These are phyloP conservation scores for Mylabris sibirica DNA, from an alignment of 2,888 invertebrate species.

Conservation along the genomic window DNA sequence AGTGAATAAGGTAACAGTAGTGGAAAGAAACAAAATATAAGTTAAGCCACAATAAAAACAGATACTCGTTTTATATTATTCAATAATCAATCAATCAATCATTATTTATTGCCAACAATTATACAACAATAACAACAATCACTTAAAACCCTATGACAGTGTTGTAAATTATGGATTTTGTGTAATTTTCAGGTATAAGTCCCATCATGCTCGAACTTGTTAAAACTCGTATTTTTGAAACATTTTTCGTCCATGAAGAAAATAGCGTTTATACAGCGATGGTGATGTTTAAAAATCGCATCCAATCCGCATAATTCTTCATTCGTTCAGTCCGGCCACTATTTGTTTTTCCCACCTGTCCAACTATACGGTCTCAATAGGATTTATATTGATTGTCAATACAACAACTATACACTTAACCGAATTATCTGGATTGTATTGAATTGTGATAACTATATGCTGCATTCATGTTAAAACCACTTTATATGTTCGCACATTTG, in stretches of 20 bases:
- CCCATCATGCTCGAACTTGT: slow-evolving; percentile 1
- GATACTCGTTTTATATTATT: background rate
- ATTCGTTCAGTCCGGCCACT: slow-evolving; percentile 32
- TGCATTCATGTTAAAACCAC: background rate
- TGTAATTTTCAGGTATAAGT: background rate
- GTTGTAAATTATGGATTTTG: slow-evolving; percentile 26
- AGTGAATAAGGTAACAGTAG: background rate
- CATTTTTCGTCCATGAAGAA: background rate
- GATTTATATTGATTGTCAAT: slow-evolving; percentile 45
- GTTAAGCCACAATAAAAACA: background rate
- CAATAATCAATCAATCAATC: background rate
- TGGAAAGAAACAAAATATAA: slow-evolving; percentile 9
- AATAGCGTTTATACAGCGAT: background rate
- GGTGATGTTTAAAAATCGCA: slow-evolving; percentile 24
- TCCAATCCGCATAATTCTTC: slow-evolving; percentile 28
- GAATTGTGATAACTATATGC: background rate
- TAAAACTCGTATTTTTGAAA: background rate
- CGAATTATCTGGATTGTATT: slow-evolving; percentile 42
- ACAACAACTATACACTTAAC: slow-evolving; percentile 43
- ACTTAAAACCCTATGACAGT: slow-evolving; percentile 11
- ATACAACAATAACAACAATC: slow-evolving; percentile 18
- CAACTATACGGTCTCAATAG: slow-evolving; percentile 25
- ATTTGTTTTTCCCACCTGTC: slow-evolving; percentile 45
- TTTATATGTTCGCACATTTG: background rate
- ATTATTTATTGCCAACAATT: background rate